Evolutionary conservation across 2,888 invertebrate genomes (phyloP).

Genomic region (Calephelis perditalis): DNA sequence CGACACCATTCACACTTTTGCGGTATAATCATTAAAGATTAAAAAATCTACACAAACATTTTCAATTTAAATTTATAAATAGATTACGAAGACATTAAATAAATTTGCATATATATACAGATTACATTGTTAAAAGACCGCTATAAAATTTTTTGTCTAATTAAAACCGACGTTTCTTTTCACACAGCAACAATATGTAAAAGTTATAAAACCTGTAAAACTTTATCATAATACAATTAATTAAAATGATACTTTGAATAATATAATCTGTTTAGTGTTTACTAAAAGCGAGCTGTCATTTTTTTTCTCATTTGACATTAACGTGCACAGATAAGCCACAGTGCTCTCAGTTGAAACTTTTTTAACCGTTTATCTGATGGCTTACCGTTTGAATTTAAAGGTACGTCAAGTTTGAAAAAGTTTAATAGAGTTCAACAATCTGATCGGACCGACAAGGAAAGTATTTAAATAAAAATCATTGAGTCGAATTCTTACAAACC

Average conservation of each 20-base stretch:
- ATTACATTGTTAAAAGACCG: slow-evolving; percentile 4
- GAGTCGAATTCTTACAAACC: slow-evolving; percentile 27
- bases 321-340: slow-evolving; percentile 70
- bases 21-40: background rate
- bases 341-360: slow-evolving; percentile 43
- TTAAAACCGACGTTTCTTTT: background rate
- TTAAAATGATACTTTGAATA: slow-evolving; percentile 17
- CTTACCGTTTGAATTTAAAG: slow-evolving; percentile 75
- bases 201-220: slow-evolving; percentile 5
- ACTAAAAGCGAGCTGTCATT: slow-evolving; percentile 48
- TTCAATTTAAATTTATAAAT: background rate
- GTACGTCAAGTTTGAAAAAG: slow-evolving; percentile 64
- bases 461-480: slow-evolving; percentile 51
- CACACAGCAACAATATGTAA: slow-evolving; percentile 4
- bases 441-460: slow-evolving; percentile 52
- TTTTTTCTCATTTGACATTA: slow-evolving; percentile 75
- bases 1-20: background rate
- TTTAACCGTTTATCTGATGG: slow-evolving; percentile 68
- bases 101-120: slow-evolving; percentile 1
- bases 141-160: background rate
- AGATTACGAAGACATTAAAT: slow-evolving; percentile 1
- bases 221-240: slow-evolving; percentile 11
- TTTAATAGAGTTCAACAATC: slow-evolving; percentile 72
- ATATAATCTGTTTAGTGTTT: slow-evolving; percentile 23
- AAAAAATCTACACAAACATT: background rate